Evolutionary conservation across 2,797 vertebrate species (phyloP).

Genomic region (Sciurus vulgaris): DNA sequence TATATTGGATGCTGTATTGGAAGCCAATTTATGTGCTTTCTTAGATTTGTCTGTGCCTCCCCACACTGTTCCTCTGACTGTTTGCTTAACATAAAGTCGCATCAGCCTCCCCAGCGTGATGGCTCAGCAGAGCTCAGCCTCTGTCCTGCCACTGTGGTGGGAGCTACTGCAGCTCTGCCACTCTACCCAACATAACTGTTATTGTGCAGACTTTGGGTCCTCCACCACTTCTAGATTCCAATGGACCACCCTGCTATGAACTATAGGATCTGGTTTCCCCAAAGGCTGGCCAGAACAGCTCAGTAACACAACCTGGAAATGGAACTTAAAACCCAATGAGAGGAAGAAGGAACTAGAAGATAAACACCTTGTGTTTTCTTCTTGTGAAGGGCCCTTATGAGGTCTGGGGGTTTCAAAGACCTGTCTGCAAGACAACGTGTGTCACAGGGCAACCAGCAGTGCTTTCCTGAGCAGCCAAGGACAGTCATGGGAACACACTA

Average conservation of each 20-base stretch:
- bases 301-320: neutral
- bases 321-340: neutral
- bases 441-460: neutral
- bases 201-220: neutral
- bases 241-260: neutral
- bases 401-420: neutral
- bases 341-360: neutral
- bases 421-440: neutral
- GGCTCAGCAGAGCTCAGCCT: neutral
- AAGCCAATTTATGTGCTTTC: neutral
- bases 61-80: neutral
- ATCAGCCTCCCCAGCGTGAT: neutral
- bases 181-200: neutral
- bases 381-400: neutral
- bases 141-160: neutral
- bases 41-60: neutral
- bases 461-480: neutral
- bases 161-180: neutral
- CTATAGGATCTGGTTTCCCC: neutral
- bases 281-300: neutral
- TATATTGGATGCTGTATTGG: neutral
- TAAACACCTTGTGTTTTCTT: neutral
- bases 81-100: neutral
- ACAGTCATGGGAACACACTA: neutral
- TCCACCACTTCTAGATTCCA: neutral